Evolutionary conservation across 2,797 vertebrate genomes (phyloP), one percentile per base, ranked within the genome.

Genomic region (Mareca penelope): DNA sequence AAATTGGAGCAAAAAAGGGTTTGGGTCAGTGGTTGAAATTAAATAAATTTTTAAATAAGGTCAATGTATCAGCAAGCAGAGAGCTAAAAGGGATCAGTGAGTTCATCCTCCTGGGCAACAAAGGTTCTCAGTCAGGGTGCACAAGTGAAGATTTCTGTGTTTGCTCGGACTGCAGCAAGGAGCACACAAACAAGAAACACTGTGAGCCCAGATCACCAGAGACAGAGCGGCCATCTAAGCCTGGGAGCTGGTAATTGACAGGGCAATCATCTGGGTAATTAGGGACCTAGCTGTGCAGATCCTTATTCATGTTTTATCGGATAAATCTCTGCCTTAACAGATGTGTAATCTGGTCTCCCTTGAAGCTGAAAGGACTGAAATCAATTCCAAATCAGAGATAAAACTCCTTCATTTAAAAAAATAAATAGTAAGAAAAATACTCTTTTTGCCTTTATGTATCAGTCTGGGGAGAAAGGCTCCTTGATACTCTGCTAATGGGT

Each of bases 401-500:
- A 83, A 50, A 22, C 5, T 73, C 31, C 69, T 59, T 42, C 52
- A 67, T 56, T 63, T 82, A 52, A 69, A 81, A 84, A 19, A 42
- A n/a, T 22, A 42, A 61, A 44, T 6, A 64, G 31, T 17, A 88
- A 35, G 40, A 44, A 84, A 78, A 80, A 21, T 2, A 42, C 12
- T 50, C 44, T 46, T 61, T 80, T 91, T 80, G 40, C 15, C 46
- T 80, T n/a, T 78, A 17, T 50, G 44, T 64, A 50, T 10, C 8
- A 37, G 28, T 15, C n/a, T 28, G 19, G 19, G 33, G 42, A 81
- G 10, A 42, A 0, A 33, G 39, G 67, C 7, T 75, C 1, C 2
- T 1, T 1, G 1, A 14, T 12, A 33, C 29, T 39, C 39, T 2
- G 10, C 44, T 35, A 56, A 0, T 69, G 44, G 33, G 16, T 56